A percentile compares a stretch with the other conserved stretches of the same genome.
Conservation (phyloP, 2,888 invertebrate species). For the Diarsia dahlii region DNA sequence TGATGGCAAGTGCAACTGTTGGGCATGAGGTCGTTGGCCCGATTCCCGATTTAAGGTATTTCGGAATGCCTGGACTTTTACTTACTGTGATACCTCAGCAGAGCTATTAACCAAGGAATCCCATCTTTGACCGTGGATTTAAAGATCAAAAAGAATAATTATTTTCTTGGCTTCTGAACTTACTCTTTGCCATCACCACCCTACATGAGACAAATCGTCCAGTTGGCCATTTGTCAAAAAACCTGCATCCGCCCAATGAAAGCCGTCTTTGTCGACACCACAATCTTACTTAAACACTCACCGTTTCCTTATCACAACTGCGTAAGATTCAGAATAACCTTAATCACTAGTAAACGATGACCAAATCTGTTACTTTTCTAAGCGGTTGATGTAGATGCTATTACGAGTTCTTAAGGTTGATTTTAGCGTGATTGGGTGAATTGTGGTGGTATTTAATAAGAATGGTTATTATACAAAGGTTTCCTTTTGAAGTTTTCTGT, state of each 20-base stretch:
- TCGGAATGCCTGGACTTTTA: background rate
- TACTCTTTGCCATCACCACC: constrained; percentile 84
- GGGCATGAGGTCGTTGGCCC: too few species aligned
- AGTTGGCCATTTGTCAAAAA: constrained; percentile 90
- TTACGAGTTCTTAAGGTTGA: constrained; percentile 33
- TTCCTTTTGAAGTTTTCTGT: constrained; percentile 69
- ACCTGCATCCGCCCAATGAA: constrained; percentile 89
- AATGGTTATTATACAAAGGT: constrained; percentile 71
- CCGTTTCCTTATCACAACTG: constrained; percentile 65
- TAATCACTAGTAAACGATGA: constrained; percentile 21
- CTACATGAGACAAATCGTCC: constrained; percentile 89
- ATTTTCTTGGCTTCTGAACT: constrained; percentile 7
- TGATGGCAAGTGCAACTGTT: too few species aligned
- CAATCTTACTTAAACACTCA: constrained; percentile 65
- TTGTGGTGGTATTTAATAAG: constrained; percentile 56
- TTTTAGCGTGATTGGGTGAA: constrained; percentile 25
- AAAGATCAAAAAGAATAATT: background rate
- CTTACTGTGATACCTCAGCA: too few species aligned
- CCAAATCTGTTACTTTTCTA: constrained; percentile 23
- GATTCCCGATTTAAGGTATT: too few species aligned
- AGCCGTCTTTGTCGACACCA: constrained; percentile 82
- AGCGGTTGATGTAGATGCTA: constrained; percentile 31
- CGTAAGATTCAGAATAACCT: constrained; percentile 70
- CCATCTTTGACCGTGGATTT: background rate
- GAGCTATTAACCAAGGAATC: background rate